Conservation (phyloP, 1,140 invertebrate genomes). For the Apocrypta bakeri region DNA sequence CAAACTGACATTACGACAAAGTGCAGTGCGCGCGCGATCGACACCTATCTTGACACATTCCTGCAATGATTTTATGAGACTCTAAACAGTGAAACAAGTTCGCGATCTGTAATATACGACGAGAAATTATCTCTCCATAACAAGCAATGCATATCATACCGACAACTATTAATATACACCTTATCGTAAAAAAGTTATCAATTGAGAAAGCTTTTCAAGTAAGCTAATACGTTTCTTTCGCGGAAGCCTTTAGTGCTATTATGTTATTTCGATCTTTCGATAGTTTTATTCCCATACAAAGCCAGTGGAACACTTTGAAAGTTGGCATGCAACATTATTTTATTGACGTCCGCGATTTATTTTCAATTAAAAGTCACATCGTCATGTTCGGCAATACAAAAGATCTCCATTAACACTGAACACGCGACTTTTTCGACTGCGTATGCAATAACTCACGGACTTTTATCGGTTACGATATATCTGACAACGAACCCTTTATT, state of each 20-base stretch:
- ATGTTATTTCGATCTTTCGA: background rate
- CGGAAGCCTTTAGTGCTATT: background rate
- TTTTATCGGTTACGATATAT: slow-evolving; percentile 14
- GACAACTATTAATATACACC: background rate
- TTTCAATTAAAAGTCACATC: slow-evolving; percentile 21
- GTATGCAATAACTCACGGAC: too few species aligned
- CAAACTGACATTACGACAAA: background rate
- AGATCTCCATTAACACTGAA: background rate
- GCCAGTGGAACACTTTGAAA: background rate
- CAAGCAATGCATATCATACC: too few species aligned
- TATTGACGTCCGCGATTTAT: background rate
- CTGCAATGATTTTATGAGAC: background rate
- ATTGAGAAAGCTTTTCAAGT: background rate
- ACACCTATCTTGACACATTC: background rate
- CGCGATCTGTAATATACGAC: background rate
- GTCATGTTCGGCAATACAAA: background rate
- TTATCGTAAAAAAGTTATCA: background rate
- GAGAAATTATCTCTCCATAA: background rate
- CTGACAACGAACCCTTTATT: background rate
- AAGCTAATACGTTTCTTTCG: background rate
- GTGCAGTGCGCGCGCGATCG: background rate
- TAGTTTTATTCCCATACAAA: background rate
- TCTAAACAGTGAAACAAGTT: background rate
- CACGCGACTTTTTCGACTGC: slow-evolving; percentile 1
- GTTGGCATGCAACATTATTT: background rate